A percentile compares a stretch with the other conserved stretches of the same genome.
These are phyloP conservation scores for Halictus ligatus DNA, from an alignment of 2,888 invertebrate genomes.

Conservation along the genomic window DNA sequence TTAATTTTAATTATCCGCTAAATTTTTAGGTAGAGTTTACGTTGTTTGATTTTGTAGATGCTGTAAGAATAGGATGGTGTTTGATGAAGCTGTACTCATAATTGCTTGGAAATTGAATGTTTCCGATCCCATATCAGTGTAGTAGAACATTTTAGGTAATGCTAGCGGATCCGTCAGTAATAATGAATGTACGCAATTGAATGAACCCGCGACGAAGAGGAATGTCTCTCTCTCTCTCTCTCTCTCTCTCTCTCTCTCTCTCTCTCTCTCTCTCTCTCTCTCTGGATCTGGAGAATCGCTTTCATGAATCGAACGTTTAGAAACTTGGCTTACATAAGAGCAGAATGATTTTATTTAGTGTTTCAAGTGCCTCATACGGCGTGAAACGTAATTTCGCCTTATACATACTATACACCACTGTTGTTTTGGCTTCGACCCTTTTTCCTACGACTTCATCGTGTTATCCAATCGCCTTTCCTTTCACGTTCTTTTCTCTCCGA, in stretches of 20 bases:
- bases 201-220: not conserved
- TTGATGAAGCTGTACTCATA: too few relatives aligned
- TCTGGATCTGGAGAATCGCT: not conserved
- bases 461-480: conserved; percentile 32
- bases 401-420: not conserved
- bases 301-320: conserved; percentile 4
- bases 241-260: not conserved
- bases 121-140: not conserved
- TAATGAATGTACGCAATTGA: not conserved
- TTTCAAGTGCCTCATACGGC: conserved; percentile 21
- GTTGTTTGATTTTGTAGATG: not conserved
- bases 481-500: not conserved
- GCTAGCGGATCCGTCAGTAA: not conserved
- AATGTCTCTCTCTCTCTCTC: not conserved
- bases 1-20: not conserved
- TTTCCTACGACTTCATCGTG: conserved; percentile 16
- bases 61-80: not conserved
- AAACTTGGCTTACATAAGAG: not conserved
- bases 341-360: not conserved
- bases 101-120: too few relatives aligned
- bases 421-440: conserved; percentile 18
- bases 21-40: not conserved
- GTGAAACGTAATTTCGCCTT: conserved; percentile 39
- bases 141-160: not conserved
- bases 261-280: not conserved